phyloP scores from a whole-genome alignment of 1,140 invertebrate species.

The Eupeodes corollae region DNA sequence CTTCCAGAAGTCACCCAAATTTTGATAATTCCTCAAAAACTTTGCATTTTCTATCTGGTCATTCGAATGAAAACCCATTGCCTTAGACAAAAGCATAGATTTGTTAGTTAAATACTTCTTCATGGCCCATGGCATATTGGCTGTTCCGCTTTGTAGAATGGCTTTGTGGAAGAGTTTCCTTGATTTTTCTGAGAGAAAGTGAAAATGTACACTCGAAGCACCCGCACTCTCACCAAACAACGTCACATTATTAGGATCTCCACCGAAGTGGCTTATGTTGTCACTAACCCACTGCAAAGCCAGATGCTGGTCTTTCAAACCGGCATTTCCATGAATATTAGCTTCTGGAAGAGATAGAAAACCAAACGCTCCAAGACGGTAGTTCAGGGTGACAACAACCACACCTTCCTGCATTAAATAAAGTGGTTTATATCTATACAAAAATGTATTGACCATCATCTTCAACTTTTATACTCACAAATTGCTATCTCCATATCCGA shows the following conservation, averaged over 20 bases:
- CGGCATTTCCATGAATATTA: conserved; percentile 47
- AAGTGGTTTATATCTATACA: conserved; percentile 24
- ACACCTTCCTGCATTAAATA: conserved; percentile 49
- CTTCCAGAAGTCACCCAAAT: conserved; percentile 6
- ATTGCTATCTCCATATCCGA: conserved; percentile 39
- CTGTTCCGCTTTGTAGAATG: conserved; percentile 38
- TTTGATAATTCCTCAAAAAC: conserved; percentile 20
- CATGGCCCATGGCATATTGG: conserved; percentile 26
- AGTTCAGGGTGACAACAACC: conserved; percentile 53
- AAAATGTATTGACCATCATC: neutral
- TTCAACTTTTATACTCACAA: conserved; percentile 10
- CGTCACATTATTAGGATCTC: conserved; percentile 45
- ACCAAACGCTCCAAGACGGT: conserved; percentile 49
- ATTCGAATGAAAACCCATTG: conserved; percentile 9
- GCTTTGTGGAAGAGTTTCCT: conserved; percentile 36
- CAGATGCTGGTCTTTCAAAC: conserved; percentile 42
- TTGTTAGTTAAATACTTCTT: conserved; percentile 12
- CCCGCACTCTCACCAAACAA: conserved; percentile 44
- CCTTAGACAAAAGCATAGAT: conserved; percentile 14
- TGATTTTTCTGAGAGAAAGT: conserved; percentile 23
- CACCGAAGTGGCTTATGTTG: conserved; percentile 50
- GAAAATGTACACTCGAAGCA: conserved; percentile 32
- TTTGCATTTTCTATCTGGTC: conserved; percentile 10
- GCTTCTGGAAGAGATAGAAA: conserved; percentile 41
- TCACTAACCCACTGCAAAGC: conserved; percentile 47